Evolutionary conservation across 2,113 vertebrate genomes (phyloP), one percentile per base, ranked within the genome.

Genomic region (Corythoichthys intestinalis): DNA sequence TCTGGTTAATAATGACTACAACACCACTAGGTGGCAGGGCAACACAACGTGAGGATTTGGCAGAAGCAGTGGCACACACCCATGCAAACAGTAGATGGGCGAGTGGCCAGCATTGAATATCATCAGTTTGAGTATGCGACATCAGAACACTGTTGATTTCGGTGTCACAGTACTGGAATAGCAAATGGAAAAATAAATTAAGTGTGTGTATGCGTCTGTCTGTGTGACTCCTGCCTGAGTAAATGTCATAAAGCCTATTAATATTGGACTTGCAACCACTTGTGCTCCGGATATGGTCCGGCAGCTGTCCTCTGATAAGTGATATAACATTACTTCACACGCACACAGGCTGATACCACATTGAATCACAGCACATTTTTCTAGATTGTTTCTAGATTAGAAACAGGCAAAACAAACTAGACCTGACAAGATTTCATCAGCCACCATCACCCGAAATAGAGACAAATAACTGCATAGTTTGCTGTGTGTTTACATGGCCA

Each of bases 1-100:
- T 50, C 11, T 2, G 12, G 5, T 14, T 2, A 37, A 37, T 6
- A 6, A 35, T 56, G 4, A 37, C 3, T 20, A 0, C 0, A 59
- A 2, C 20, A 65, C 85, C 87, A 84, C 85, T 82, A 87, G 88
- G 76, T 78, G 87, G 85, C 84, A 90, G 85, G 15, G 38, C 53
- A 81, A 3, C 58, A 62, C 82, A 66, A 75, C 58, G 41, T 28
- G 56, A 58, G 8, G 11, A 35, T 57, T 57, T 28, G 15, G 2
- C 61, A 28, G 15, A 46, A 15, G n/a, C 4, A 49, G 47, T 13
- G 35, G 12, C 38, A 63, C 39, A 63, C 61, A 47, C n/a, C 14
- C 46, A 34, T 0, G 0, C 46, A 49, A 0, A 44, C 20, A 50
- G n/a, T 50, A 4, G 2, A 37, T 47, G 12, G 5, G 34, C 37